A percentile compares a stretch with the other conserved stretches of the same genome.
Evolutionary conservation across 2,113 vertebrate species (phyloP).

Genomic region (Corydoras maculifer): DNA sequence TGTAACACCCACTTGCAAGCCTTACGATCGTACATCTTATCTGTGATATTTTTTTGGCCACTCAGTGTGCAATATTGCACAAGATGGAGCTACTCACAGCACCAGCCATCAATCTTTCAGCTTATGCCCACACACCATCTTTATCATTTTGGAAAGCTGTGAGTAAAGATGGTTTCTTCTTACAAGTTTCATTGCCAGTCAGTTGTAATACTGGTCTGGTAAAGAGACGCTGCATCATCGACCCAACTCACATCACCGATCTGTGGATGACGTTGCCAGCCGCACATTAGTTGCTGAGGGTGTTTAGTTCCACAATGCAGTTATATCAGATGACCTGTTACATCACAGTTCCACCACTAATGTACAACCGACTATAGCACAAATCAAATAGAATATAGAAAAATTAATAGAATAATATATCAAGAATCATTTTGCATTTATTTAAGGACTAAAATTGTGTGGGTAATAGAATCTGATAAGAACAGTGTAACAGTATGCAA

Average conservation of each 20-base stretch:
- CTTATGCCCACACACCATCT: not conserved
- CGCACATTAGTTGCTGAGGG: conserved; percentile 23
- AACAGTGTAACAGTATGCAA: no score
- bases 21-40: not conserved
- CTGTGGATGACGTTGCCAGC: conserved; percentile 13
- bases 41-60: not conserved
- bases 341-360: conserved; percentile 20
- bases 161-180: not conserved
- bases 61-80: not conserved
- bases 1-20: not conserved
- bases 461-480: no score
- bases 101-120: conserved; percentile 9
- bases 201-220: not conserved
- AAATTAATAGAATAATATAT: no score
- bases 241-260: not conserved
- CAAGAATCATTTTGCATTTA: no score
- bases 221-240: not conserved
- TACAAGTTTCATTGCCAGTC: not conserved
- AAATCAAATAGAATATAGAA: not conserved
- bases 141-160: not conserved
- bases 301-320: conserved; percentile 25
- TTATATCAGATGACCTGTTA: conserved; percentile 20
- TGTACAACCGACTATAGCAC: not conserved
- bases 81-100: not conserved
- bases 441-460: no score